phyloP scores from a whole-genome alignment of 2,888 invertebrate species.

The Conistra vaccinii region DNA sequence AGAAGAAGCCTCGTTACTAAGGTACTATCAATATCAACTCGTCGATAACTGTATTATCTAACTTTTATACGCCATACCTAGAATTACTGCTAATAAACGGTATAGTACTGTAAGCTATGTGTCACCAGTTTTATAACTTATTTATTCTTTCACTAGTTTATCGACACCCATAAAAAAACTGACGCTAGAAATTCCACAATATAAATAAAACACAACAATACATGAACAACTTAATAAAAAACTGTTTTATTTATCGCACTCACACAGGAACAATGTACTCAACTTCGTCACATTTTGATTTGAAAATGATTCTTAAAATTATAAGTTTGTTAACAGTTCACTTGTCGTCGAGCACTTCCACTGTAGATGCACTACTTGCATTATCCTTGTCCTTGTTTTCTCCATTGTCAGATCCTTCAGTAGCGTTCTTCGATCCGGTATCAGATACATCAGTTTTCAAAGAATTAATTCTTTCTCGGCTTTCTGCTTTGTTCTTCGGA shows the following conservation, averaged over 20 bases:
- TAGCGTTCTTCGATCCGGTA: conserved; percentile 59
- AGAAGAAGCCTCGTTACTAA: conserved; percentile 23
- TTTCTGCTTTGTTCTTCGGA: conserved; percentile 72
- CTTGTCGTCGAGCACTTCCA: conserved; percentile 88
- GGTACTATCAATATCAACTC: conserved; percentile 23
- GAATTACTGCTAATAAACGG: not conserved
- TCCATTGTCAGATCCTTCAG: conserved; percentile 67
- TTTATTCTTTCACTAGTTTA: conserved; percentile 30
- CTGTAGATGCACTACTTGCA: conserved; percentile 87
- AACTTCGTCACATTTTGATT: conserved; percentile 47
- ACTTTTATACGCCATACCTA: not conserved
- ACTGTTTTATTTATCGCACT: conserved; percentile 57
- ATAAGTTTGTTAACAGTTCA: conserved; percentile 66
- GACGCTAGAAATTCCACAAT: conserved; percentile 6
- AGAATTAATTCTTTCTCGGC: conserved; percentile 80
- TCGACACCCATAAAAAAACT: conserved; percentile 37
- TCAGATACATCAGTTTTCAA: conserved; percentile 81
- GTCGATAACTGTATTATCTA: not conserved
- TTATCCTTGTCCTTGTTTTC: conserved; percentile 81
- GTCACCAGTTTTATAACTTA: conserved; percentile 31
- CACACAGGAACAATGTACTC: conserved; percentile 31
- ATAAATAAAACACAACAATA: conserved; percentile 53
- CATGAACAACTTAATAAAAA: conserved; percentile 38
- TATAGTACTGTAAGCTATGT: not conserved
- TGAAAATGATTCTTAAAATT: conserved; percentile 31